These are phyloP conservation scores for Pelvicachromis taeniatus DNA, from an alignment of 2,113 vertebrate species.

Conservation along the genomic window DNA sequence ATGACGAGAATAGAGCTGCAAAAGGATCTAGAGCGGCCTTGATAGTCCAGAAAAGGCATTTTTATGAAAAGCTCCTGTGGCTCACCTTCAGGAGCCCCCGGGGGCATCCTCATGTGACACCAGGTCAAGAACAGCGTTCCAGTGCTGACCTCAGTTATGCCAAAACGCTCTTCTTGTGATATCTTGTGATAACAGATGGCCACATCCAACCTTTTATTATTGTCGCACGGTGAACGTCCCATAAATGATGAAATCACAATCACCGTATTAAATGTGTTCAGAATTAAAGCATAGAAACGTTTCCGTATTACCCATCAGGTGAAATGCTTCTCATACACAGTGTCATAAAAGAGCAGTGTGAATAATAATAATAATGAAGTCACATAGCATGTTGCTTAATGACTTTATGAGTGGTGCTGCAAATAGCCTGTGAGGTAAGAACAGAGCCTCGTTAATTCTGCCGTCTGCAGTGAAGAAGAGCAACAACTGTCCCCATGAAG, in stretches of 20 bases:
- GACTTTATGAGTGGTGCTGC: conserved; percentile 7
- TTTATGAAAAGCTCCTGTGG: conserved; percentile 8
- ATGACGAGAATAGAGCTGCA: conserved; percentile 19
- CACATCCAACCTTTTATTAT: not conserved
- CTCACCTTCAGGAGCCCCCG: not conserved
- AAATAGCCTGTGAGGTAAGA: conserved; percentile 41
- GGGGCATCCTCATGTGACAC: not conserved
- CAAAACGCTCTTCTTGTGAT: not conserved
- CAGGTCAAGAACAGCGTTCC: not conserved
- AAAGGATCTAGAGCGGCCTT: conserved; percentile 25
- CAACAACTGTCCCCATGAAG: conserved; percentile 32
- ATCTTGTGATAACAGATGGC: not conserved
- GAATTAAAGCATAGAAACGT: not conserved
- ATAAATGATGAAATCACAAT: not conserved
- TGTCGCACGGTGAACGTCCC: not conserved
- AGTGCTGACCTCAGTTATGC: not conserved
- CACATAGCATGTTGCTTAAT: not conserved
- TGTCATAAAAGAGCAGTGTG: not conserved
- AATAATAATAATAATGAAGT: too few species aligned
- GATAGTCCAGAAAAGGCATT: not conserved
- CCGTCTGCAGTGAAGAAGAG: conserved; percentile 46
- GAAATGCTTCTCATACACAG: not conserved
- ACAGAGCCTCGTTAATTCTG: conserved; percentile 35
- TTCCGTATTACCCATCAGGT: not conserved
- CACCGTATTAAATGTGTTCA: not conserved